Evolutionary conservation across 2,888 invertebrate genomes (phyloP).

Genomic region (Napeogenes sylphis): DNA sequence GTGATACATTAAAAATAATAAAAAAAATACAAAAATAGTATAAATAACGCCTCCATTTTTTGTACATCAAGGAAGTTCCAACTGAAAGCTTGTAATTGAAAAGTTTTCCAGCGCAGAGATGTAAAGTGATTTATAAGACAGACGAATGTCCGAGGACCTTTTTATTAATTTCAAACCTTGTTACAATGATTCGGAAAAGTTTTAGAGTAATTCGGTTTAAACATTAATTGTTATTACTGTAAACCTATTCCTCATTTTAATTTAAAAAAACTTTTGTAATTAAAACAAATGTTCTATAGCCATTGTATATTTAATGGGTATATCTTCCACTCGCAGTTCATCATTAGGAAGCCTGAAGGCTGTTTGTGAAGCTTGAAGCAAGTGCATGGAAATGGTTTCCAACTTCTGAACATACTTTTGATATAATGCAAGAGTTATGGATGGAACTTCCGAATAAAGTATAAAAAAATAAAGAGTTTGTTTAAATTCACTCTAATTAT

Average conservation of each 20-base stretch:
- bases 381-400: too few relatives aligned
- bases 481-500: too few relatives aligned
- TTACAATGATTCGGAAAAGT: constrained; percentile 43
- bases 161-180: constrained; percentile 53
- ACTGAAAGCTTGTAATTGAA: constrained; percentile 70
- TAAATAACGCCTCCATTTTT: constrained; percentile 36
- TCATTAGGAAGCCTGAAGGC: too few relatives aligned
- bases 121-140: constrained; percentile 74
- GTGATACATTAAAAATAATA: too few relatives aligned
- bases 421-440: too few relatives aligned
- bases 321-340: too few relatives aligned
- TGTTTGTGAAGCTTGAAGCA: too few relatives aligned
- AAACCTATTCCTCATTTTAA: constrained; percentile 8
- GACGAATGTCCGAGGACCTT: constrained; percentile 59
- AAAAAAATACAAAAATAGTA: not conserved
- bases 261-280: not conserved
- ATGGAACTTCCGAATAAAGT: too few relatives aligned
- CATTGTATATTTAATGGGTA: too few relatives aligned
- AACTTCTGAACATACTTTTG: too few relatives aligned
- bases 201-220: constrained; percentile 29
- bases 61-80: constrained; percentile 36
- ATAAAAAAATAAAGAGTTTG: too few relatives aligned
- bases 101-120: constrained; percentile 67
- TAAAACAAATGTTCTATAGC: not conserved
- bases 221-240: constrained; percentile 16